phyloP scores from a whole-genome alignment of 64 coral and sea anemone species.

The Stichodactyla helianthus region DNA sequence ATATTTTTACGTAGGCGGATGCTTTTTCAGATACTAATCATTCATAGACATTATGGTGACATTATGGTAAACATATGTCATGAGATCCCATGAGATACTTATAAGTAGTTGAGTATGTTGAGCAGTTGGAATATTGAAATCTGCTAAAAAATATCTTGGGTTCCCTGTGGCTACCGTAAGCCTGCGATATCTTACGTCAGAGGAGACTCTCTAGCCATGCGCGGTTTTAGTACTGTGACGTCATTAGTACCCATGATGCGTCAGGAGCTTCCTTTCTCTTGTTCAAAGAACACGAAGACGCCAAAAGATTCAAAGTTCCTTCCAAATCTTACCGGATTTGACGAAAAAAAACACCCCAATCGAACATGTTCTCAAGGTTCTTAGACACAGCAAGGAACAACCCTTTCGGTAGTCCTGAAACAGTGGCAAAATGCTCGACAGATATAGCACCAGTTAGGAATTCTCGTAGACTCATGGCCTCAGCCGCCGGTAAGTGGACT shows the following conservation, averaged over 20 bases:
- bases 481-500: conserved; percentile 51
- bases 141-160: not conserved
- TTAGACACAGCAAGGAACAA: conserved; percentile 82
- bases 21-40: no score
- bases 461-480: conserved; percentile 63
- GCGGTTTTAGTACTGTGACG: conserved; percentile 14
- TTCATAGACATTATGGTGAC: no score
- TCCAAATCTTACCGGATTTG: conserved; percentile 18
- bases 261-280: conserved; percentile 6
- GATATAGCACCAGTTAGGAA: conserved; percentile 32
- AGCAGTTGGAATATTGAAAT: no score
- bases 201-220: not conserved
- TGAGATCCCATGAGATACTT: no score
- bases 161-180: not conserved
- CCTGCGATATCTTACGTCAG: not conserved
- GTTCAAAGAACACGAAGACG: not conserved
- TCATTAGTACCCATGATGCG: conserved; percentile 17
- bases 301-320: not conserved
- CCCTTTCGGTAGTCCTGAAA: conserved; percentile 63
- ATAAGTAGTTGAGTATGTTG: no score
- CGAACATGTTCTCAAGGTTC: conserved; percentile 87
- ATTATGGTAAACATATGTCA: no score
- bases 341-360: conserved; percentile 8
- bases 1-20: no score
- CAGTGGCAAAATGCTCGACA: conserved; percentile 64